phyloP scores from a whole-genome alignment of 2,113 vertebrate species.

The Rhinogobius similis region DNA sequence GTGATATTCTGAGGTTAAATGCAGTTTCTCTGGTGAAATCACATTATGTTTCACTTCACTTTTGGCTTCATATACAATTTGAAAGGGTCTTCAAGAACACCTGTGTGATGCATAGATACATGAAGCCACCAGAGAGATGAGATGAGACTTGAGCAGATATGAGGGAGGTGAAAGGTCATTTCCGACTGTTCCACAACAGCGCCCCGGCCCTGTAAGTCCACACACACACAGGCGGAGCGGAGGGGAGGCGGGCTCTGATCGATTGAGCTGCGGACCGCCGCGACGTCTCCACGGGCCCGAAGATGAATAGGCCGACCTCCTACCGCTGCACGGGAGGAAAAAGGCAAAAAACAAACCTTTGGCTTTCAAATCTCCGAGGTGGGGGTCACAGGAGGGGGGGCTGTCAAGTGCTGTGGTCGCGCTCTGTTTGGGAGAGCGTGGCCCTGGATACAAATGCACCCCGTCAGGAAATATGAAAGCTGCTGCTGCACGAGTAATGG shows the following conservation, averaged over 20 bases:
- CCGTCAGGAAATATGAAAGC: background rate
- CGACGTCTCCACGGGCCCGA: conserved; percentile 64
- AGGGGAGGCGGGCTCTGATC: conserved; percentile 68
- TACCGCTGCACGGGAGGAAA: no score
- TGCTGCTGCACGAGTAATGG: no score
- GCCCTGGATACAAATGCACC: background rate
- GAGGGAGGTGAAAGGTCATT: conserved; percentile 29
- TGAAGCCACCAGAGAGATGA: background rate
- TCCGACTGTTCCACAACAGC: conserved; percentile 43
- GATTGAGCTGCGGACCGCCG: conserved; percentile 67
- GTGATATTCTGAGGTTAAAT: no score
- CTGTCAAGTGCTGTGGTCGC: no score
- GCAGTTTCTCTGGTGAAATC: no score
- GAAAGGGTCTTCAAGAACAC: no score
- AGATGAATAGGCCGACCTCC: conserved; percentile 73
- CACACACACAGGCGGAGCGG: conserved; percentile 44
- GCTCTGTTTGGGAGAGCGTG: conserved; percentile 3
- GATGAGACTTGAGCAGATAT: conserved; percentile 37
- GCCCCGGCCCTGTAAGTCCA: conserved; percentile 38
- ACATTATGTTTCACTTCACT: no score
- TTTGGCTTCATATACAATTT: no score
- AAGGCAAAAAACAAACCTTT: conserved; percentile 63
- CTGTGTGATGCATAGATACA: background rate
- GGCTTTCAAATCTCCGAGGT: conserved; percentile 58
- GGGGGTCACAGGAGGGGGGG: conserved; percentile 47